phyloP scores from a whole-genome alignment of 1,140 invertebrate species.

The Ericerus pela region DNA sequence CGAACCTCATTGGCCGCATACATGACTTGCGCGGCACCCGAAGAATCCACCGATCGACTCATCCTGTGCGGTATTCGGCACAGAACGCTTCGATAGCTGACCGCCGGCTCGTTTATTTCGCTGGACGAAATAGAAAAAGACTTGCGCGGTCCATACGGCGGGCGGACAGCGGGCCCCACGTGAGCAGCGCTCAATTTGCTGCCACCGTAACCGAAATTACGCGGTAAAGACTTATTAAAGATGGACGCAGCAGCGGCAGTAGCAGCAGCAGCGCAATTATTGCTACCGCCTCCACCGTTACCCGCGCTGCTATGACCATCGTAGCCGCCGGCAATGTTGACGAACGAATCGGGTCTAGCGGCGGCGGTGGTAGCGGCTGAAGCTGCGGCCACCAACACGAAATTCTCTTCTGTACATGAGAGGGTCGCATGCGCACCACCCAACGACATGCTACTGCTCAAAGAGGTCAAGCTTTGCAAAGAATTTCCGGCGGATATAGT shows the following conservation, averaged over 20 bases:
- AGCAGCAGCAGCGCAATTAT: constrained; percentile 6
- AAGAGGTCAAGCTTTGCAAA: constrained; percentile 20
- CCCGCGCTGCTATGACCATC: too few species aligned
- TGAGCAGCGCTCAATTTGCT: not conserved
- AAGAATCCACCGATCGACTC: constrained; percentile 2
- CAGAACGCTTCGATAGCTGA: not conserved
- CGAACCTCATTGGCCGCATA: not conserved
- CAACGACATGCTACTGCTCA: constrained; percentile 13
- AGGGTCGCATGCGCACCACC: not conserved
- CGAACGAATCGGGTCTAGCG: not conserved
- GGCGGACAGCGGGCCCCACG: not conserved
- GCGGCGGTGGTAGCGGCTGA: not conserved
- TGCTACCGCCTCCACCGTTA: too few species aligned
- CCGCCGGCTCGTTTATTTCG: constrained; percentile 1
- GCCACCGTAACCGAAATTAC: constrained; percentile 19
- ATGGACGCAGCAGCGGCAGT: constrained; percentile 3
- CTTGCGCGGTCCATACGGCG: not conserved
- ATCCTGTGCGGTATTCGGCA: not conserved
- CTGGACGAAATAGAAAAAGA: constrained; percentile 1
- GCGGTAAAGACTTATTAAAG: constrained; percentile 23
- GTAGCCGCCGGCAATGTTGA: too few species aligned
- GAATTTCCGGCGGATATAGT: constrained; percentile 19
- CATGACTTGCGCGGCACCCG: not conserved
- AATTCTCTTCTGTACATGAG: too few species aligned
- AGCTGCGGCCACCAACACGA: not conserved